phyloP scores from a whole-genome alignment of 2,113 vertebrate species.

The Cephalopterus ornatus region DNA sequence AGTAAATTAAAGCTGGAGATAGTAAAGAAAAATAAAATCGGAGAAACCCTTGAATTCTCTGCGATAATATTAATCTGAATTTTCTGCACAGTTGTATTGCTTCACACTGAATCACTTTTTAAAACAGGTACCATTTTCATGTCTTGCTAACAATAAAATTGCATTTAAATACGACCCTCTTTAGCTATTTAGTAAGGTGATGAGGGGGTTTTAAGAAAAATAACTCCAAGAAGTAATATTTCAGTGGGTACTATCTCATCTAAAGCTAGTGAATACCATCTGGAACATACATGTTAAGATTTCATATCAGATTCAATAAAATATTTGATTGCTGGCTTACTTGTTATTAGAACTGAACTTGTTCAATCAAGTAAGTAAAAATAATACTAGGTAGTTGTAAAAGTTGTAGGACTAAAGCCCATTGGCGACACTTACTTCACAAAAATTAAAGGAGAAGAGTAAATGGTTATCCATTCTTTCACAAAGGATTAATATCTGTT shows the following conservation, averaged over 20 bases:
- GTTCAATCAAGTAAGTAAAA: neutral
- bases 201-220: neutral
- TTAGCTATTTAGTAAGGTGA: neutral
- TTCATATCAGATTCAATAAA: neutral
- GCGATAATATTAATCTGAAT: neutral
- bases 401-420: neutral
- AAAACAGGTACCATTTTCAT: neutral
- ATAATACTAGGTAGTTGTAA: neutral
- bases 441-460: neutral
- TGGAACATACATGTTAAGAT: neutral
- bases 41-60: neutral
- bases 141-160: neutral
- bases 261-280: neutral
- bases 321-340: neutral
- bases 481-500: neutral
- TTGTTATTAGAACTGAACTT: neutral
- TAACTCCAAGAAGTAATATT: neutral
- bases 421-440: neutral
- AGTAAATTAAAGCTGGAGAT: neutral
- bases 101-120: neutral
- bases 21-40: neutral
- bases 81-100: neutral
- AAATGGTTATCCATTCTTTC: neutral
- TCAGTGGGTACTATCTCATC: neutral
- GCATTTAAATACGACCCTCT: neutral